Conservation (phyloP, 2,113 vertebrate species). For the Rhinopomastus cyanomelas region DNA sequence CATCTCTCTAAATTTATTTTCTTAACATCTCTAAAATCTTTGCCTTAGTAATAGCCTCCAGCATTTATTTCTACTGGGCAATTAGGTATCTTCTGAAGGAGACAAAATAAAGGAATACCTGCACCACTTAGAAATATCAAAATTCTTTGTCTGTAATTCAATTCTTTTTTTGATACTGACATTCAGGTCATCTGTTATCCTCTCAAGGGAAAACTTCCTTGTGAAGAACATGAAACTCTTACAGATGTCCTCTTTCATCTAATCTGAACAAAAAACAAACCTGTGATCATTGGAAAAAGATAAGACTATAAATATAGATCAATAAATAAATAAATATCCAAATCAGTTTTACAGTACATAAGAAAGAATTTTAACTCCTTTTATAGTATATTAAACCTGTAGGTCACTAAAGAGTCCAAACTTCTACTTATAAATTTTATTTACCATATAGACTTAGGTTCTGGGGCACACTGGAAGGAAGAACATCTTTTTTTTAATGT, state of each 20-base stretch:
- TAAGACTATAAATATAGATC: neutral
- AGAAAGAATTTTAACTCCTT: neutral
- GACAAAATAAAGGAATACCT: neutral
- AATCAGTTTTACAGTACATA: neutral
- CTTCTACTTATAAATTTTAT: neutral
- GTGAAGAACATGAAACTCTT: neutral
- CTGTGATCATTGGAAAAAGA: neutral
- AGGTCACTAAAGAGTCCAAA: neutral
- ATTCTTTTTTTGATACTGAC: neutral
- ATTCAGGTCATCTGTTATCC: neutral
- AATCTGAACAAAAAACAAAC: neutral
- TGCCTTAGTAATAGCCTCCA: neutral
- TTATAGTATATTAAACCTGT: neutral
- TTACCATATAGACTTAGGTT: neutral
- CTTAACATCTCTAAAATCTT: neutral
- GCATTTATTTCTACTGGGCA: neutral
- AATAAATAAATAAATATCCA: neutral
- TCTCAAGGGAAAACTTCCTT: neutral
- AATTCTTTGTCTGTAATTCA: neutral
- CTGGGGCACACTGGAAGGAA: neutral
- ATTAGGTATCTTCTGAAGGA: neutral
- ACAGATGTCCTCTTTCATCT: neutral
- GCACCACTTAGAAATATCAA: neutral
- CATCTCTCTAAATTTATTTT: neutral
- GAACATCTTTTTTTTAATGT: accelerated